A percentile compares a stretch with the other conserved stretches of the same genome.
Conservation (phyloP, 2,113 vertebrate species). For the Hiodon tergisus region DNA sequence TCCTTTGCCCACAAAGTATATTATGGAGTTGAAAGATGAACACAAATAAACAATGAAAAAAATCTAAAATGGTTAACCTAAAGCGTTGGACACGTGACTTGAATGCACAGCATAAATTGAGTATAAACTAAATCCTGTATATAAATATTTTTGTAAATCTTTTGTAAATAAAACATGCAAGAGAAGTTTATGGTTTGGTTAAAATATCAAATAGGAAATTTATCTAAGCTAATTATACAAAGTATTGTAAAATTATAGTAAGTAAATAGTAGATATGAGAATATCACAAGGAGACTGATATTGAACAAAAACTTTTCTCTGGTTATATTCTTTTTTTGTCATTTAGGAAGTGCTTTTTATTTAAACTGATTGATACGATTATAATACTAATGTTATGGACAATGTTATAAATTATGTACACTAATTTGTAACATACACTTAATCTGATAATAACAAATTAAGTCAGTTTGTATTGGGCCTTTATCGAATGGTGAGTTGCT, state of each 20-base stretch:
- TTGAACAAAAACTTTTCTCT: slow-evolving; percentile 2
- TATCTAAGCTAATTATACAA: too few species aligned
- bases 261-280: slow-evolving; percentile 25
- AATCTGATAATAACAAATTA: not conserved
- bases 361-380: not conserved
- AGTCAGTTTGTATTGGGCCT: not conserved
- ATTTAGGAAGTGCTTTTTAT: not conserved
- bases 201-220: slow-evolving; percentile 49
- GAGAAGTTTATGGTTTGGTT: slow-evolving; percentile 48
- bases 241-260: slow-evolving; percentile 22
- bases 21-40: slow-evolving; percentile 33
- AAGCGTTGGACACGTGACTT: slow-evolving; percentile 38
- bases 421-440: not conserved
- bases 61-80: slow-evolving; percentile 44
- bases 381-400: slow-evolving; percentile 2
- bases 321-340: not conserved
- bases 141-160: slow-evolving; percentile 46
- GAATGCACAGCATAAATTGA: slow-evolving; percentile 56
- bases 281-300: slow-evolving; percentile 1
- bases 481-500: not conserved
- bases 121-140: slow-evolving; percentile 54
- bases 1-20: slow-evolving; percentile 43
- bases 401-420: not conserved
- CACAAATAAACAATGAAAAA: slow-evolving; percentile 39
- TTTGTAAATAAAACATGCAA: slow-evolving; percentile 59